Conservation (phyloP, 2,888 invertebrate species). For the Shargacucullia verbasci region DNA sequence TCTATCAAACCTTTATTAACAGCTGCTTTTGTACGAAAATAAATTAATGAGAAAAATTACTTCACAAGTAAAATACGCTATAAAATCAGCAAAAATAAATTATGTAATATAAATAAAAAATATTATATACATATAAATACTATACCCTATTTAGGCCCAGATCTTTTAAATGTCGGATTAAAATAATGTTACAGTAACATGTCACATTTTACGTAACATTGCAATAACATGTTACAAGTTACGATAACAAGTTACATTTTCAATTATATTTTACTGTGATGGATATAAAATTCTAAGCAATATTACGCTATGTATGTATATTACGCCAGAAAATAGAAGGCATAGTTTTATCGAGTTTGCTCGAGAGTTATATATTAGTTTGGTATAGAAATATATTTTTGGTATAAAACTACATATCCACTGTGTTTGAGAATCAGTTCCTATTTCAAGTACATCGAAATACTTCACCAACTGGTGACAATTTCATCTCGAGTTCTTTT, state of each 20-base stretch:
- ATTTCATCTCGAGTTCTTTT: no score
- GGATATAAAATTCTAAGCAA: constrained; percentile 14
- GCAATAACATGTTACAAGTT: constrained; percentile 9
- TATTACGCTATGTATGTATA: not conserved
- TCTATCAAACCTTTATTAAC: constrained; percentile 2
- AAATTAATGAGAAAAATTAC: constrained; percentile 4
- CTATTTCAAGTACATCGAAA: not conserved
- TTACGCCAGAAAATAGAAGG: constrained; percentile 7
- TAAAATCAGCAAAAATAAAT: not conserved
- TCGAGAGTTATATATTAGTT: constrained; percentile 23
- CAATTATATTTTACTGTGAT: not conserved
- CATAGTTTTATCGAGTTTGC: constrained; percentile 7
- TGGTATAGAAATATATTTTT: constrained; percentile 50
- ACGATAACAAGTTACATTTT: constrained; percentile 15
- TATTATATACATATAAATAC: no score
- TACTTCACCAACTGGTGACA: no score
- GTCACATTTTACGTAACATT: constrained; percentile 18
- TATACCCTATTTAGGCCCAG: constrained; percentile 35
- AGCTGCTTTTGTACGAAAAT: not conserved
- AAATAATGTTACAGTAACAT: not conserved
- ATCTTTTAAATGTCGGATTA: constrained; percentile 2
- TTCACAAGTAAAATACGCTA: constrained; percentile 6
- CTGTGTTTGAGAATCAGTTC: constrained; percentile 20
- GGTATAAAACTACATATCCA: constrained; percentile 37
- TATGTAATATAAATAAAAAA: not conserved